These are phyloP conservation scores for Drosophila quinaria DNA, from an alignment of 2,888 invertebrate genomes.

Conservation along the genomic window DNA sequence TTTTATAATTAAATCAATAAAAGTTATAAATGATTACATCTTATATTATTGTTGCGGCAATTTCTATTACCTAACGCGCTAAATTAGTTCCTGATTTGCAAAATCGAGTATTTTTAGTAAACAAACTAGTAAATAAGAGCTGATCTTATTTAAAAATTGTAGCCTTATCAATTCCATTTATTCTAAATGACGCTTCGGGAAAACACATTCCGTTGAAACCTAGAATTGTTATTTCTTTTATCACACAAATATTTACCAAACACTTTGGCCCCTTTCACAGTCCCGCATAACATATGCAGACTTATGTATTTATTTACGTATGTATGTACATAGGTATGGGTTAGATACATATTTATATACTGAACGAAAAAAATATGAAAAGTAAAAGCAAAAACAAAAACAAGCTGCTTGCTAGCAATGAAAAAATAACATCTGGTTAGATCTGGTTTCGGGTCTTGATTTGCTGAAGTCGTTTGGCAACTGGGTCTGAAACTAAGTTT, in stretches of 20 bases:
- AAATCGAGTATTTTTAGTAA: neutral
- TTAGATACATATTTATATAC: conserved; percentile 17
- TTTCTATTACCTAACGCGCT: neutral
- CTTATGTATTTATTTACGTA: conserved; percentile 1
- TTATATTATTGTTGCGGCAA: neutral
- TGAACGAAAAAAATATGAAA: conserved; percentile 21
- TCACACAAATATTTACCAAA: conserved; percentile 36
- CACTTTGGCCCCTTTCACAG: conserved; percentile 24
- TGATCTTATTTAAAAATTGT: conserved; percentile 15
- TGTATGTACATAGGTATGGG: conserved; percentile 9
- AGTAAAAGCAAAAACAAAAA: conserved; percentile 37
- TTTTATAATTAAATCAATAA: too few relatives aligned
- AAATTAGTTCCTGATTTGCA: conserved; percentile 10
- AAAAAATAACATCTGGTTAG: conserved; percentile 33
- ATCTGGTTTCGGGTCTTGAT: conserved; percentile 36
- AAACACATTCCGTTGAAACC: conserved; percentile 13
- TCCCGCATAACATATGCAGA: neutral
- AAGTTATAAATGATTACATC: neutral
- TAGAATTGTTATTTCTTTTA: conserved; percentile 33
- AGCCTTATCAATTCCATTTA: conserved; percentile 25
- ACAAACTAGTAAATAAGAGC: neutral
- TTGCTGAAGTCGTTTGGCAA: conserved; percentile 20
- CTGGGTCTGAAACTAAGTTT: conserved; percentile 4
- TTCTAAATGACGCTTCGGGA: conserved; percentile 20
- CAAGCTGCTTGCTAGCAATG: conserved; percentile 11